phyloP scores from a whole-genome alignment of 2,888 invertebrate genomes.

The Plebejus melissa region DNA sequence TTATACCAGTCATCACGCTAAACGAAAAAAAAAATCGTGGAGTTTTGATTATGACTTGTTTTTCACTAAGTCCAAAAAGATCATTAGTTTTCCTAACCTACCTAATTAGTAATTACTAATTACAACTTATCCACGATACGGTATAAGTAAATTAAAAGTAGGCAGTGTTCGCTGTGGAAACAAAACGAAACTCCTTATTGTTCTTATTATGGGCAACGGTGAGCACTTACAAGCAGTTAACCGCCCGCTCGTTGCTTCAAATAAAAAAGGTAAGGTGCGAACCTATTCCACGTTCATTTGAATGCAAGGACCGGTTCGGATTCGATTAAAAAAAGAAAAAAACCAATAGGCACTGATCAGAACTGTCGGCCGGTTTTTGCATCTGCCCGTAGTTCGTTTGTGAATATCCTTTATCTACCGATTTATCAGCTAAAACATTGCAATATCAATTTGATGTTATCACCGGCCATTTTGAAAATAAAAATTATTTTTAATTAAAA shows the following conservation, averaged over 20 bases:
- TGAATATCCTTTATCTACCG: conserved; percentile 28
- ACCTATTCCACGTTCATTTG: conserved; percentile 58
- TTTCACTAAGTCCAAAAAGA: background rate
- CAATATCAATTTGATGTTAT: conserved; percentile 25
- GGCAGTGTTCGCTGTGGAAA: background rate
- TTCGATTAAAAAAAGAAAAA: conserved; percentile 46
- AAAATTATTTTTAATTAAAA: conserved; percentile 17
- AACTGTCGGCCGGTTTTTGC: conserved; percentile 49
- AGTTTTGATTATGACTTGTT: background rate
- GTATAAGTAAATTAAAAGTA: conserved; percentile 3
- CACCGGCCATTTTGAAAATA: conserved; percentile 9
- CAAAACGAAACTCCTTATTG: conserved; percentile 9
- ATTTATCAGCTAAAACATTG: conserved; percentile 27
- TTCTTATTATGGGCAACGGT: conserved; percentile 26
- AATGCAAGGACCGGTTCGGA: conserved; percentile 60
- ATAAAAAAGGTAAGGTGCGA: conserved; percentile 45
- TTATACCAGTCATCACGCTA: background rate
- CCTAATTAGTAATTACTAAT: background rate
- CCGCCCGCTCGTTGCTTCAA: conserved; percentile 24
- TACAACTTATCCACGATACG: background rate
- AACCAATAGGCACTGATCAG: conserved; percentile 47
- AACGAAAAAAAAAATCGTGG: background rate
- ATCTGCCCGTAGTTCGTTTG: conserved; percentile 37
- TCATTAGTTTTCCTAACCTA: background rate
- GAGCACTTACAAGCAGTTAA: conserved; percentile 27